Evolutionary conservation across 1,140 invertebrate genomes (phyloP).

Genomic region (Heliconius hewitsoni): DNA sequence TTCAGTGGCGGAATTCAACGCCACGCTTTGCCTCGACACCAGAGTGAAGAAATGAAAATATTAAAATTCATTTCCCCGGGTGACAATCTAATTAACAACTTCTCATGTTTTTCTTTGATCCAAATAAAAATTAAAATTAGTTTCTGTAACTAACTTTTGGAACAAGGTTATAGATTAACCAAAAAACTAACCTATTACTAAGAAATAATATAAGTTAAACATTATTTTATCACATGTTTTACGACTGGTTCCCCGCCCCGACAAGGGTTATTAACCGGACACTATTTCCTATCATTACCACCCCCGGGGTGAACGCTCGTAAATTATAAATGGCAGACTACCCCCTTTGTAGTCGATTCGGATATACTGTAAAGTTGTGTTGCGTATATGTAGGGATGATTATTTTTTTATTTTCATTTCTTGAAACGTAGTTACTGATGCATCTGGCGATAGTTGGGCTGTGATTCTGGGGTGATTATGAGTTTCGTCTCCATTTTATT

Average conservation of each 20-base stretch:
- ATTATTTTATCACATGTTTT: conserved; percentile 13
- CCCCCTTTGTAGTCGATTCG: background rate
- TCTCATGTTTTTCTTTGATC: background rate
- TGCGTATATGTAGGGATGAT: background rate
- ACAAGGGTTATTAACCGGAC: conserved; percentile 31
- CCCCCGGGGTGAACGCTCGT: conserved; percentile 25
- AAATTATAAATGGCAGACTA: conserved; percentile 29
- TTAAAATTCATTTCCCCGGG: no score
- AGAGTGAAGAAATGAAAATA: no score
- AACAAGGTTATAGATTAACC: conserved; percentile 1
- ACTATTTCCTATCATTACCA: conserved; percentile 28
- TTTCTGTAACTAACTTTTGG: background rate
- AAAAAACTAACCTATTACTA: background rate
- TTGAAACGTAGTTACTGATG: background rate
- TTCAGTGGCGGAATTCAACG: no score
- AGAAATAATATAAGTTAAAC: background rate
- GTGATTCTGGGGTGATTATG: no score
- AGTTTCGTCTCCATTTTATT: background rate
- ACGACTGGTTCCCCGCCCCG: conserved; percentile 20
- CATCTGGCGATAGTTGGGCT: no score
- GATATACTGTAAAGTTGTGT: background rate
- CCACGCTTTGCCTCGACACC: no score
- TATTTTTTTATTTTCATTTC: background rate
- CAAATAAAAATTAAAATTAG: background rate
- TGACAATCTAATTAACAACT: no score